Evolutionary conservation across 2,797 vertebrate species (phyloP).

Genomic region (Apodemus agrarius): DNA sequence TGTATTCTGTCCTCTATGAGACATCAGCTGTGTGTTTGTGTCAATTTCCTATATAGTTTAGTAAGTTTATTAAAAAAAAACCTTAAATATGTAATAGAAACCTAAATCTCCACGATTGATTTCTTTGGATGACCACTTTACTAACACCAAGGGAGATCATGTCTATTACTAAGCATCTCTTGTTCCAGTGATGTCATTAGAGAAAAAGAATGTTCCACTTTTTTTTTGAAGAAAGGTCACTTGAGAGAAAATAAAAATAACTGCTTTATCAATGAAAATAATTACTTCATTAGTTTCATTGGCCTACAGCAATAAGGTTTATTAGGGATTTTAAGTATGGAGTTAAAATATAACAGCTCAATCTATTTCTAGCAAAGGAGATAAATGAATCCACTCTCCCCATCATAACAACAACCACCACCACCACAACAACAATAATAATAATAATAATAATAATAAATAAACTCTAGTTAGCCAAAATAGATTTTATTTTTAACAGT

Average conservation of each 20-base stretch:
- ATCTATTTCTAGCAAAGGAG: not conserved
- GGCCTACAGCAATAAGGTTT: conserved; percentile 16
- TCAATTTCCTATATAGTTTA: conserved; percentile 66
- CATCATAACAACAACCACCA: not conserved
- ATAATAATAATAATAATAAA: too few relatives aligned
- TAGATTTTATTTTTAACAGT: not conserved
- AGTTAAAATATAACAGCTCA: not conserved
- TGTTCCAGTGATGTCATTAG: conserved; percentile 1
- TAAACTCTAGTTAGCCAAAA: not conserved
- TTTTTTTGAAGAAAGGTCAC: conserved; percentile 41
- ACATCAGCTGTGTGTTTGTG: conserved; percentile 37
- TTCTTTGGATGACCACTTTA: not conserved
- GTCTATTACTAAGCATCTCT: conserved; percentile 32
- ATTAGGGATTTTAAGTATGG: not conserved
- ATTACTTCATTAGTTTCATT: conserved; percentile 65
- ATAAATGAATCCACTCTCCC: not conserved
- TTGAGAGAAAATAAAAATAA: conserved; percentile 70
- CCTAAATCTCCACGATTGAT: conserved; percentile 57
- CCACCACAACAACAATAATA: too few relatives aligned
- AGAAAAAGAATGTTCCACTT: not conserved
- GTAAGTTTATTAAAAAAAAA: conserved; percentile 5
- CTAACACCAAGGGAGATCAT: not conserved
- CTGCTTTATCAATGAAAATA: conserved; percentile 49
- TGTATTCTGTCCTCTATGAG: conserved; percentile 64
- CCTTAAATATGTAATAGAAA: conserved; percentile 29